Conservation (phyloP, 2,113 vertebrate genomes). For the Poeciliopsis turrubarensis region DNA sequence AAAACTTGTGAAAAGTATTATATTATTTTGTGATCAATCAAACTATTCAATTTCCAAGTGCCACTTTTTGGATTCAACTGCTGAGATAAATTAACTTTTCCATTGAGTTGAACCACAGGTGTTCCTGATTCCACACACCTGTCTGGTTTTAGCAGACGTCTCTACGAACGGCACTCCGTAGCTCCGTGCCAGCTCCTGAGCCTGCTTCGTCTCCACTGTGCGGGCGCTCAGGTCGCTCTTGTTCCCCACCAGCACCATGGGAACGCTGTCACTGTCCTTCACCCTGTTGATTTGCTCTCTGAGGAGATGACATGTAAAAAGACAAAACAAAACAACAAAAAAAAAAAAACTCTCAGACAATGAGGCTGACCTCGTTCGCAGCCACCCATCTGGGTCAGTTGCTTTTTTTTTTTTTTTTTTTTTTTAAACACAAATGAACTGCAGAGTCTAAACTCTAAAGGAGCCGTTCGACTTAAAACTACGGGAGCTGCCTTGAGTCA, state of each 20-base stretch:
- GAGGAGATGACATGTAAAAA: background rate
- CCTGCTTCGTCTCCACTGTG: conserved; percentile 82
- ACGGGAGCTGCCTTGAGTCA: background rate
- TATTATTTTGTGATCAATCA: too few species aligned
- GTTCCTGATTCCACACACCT: conserved; percentile 62
- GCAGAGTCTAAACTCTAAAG: background rate
- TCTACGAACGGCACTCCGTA: conserved; percentile 87
- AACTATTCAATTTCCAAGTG: too few species aligned
- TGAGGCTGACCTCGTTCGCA: background rate
- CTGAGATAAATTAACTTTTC: background rate
- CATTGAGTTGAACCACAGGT: background rate
- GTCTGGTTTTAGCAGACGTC: conserved; percentile 88
- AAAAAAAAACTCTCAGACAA: background rate
- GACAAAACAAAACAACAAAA: too few species aligned
- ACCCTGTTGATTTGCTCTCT: conserved; percentile 90
- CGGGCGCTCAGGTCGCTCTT: conserved; percentile 85
- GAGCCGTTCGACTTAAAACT: background rate
- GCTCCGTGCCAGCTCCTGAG: conserved; percentile 83
- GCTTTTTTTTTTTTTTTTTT: background rate
- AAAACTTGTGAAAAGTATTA: too few species aligned
- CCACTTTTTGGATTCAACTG: too few species aligned
- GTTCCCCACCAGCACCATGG: conserved; percentile 87
- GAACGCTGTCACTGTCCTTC: conserved; percentile 88
- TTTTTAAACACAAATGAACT: background rate
- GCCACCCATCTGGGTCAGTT: background rate